Evolutionary conservation across 1,140 invertebrate genomes (phyloP).

Genomic region (Cydia pomonella): DNA sequence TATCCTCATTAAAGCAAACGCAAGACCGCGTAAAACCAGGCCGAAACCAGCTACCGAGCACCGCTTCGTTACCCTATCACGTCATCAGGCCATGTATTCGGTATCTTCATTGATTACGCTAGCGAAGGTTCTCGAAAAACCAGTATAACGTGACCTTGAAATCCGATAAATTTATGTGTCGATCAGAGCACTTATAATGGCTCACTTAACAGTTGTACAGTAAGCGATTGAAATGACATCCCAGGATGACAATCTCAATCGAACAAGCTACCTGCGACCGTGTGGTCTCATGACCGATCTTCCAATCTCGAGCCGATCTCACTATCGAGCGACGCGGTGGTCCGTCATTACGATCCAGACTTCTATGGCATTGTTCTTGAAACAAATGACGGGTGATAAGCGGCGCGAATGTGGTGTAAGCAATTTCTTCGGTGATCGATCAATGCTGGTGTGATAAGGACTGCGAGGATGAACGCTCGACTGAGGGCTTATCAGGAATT

Average conservation of each 20-base stretch:
- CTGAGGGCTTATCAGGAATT: neutral
- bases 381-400: slow-evolving; percentile 72
- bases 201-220: neutral
- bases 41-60: slow-evolving; percentile 48
- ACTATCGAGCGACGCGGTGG: slow-evolving; percentile 68
- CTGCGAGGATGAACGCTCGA: neutral
- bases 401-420: slow-evolving; percentile 49
- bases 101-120: neutral
- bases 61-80: slow-evolving; percentile 73
- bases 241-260: slow-evolving; percentile 76
- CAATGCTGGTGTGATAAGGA: slow-evolving; percentile 37
- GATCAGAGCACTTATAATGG: neutral
- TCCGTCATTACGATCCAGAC: slow-evolving; percentile 55
- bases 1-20: slow-evolving; percentile 1
- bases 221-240: neutral
- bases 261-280: slow-evolving; percentile 76
- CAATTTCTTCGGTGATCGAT: slow-evolving; percentile 56
- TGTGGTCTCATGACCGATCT: slow-evolving; percentile 74
- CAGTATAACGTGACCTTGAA: neutral
- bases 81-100: slow-evolving; percentile 46
- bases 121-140: neutral
- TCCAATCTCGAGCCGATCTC: slow-evolving; percentile 71
- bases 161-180: neutral
- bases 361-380: slow-evolving; percentile 67
- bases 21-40: slow-evolving; percentile 53